These are phyloP conservation scores for Epistrophe grossulariae DNA, from an alignment of 2,888 invertebrate genomes.

Conservation along the genomic window DNA sequence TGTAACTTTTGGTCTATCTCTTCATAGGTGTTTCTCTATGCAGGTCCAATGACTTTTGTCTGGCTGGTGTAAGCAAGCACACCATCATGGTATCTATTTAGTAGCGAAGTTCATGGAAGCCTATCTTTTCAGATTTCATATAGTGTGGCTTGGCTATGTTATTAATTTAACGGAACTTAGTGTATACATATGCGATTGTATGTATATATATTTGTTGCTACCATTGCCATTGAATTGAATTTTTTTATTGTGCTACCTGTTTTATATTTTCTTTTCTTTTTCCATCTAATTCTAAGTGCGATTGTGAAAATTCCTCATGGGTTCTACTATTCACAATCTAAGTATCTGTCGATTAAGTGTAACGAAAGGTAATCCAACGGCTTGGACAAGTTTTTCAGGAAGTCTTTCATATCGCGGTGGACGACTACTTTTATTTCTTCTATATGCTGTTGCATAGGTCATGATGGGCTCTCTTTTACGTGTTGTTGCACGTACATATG, in stretches of 20 bases:
- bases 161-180: constrained; percentile 73
- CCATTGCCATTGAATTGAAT: constrained; percentile 46
- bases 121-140: constrained; percentile 12
- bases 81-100: constrained; percentile 17
- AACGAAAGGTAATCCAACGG: constrained; percentile 74
- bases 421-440: constrained; percentile 42
- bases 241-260: constrained; percentile 60
- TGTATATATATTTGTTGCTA: neutral
- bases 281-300: constrained; percentile 9
- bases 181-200: constrained; percentile 13
- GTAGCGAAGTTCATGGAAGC: constrained; percentile 9
- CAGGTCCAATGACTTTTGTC: constrained; percentile 72
- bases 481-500: constrained; percentile 20
- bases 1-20: neutral
- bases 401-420: constrained; percentile 38
- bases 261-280: constrained; percentile 15
- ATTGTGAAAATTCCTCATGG: constrained; percentile 25
- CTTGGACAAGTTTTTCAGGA: constrained; percentile 75
- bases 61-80: constrained; percentile 18
- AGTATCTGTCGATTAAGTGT: constrained; percentile 70
- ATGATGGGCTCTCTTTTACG: constrained; percentile 18
- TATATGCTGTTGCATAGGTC: constrained; percentile 39
- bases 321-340: constrained; percentile 26
- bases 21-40: constrained; percentile 46
- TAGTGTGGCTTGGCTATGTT: constrained; percentile 44